These are phyloP conservation scores for Gallirallus australis DNA, from an alignment of 2,797 vertebrate species.

Conservation along the genomic window DNA sequence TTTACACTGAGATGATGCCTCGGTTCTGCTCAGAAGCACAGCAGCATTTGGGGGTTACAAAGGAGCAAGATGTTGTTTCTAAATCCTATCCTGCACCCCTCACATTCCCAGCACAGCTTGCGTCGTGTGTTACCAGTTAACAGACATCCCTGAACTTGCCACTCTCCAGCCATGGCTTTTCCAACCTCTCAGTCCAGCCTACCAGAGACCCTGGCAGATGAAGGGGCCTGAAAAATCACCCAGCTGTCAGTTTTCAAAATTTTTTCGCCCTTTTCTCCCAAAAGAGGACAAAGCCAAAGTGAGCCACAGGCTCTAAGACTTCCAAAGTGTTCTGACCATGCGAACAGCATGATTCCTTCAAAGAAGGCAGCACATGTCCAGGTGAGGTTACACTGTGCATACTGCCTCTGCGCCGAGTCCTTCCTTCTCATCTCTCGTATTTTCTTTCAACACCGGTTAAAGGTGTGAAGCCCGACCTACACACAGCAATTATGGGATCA, in stretches of 20 bases:
- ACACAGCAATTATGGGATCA: background rate
- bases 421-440: background rate
- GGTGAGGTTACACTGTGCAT: fast-evolving
- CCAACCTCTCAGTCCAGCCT: background rate
- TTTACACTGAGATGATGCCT: background rate
- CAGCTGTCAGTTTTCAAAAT: background rate
- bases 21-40: background rate
- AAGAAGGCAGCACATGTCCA: background rate
- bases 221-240: background rate
- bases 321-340: background rate
- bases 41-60: background rate
- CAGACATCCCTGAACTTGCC: background rate
- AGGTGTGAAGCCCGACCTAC: background rate
- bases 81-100: background rate
- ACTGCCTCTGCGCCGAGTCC: background rate
- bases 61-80: background rate
- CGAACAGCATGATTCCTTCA: background rate
- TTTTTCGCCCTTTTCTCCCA: background rate
- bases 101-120: background rate
- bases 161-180: background rate
- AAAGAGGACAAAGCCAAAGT: background rate
- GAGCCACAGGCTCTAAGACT: background rate
- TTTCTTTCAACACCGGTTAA: background rate
- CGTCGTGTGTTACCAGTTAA: background rate
- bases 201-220: background rate